These are phyloP conservation scores for Sebastes schlegelii DNA, from an alignment of 2,113 vertebrate genomes.

Conservation along the genomic window DNA sequence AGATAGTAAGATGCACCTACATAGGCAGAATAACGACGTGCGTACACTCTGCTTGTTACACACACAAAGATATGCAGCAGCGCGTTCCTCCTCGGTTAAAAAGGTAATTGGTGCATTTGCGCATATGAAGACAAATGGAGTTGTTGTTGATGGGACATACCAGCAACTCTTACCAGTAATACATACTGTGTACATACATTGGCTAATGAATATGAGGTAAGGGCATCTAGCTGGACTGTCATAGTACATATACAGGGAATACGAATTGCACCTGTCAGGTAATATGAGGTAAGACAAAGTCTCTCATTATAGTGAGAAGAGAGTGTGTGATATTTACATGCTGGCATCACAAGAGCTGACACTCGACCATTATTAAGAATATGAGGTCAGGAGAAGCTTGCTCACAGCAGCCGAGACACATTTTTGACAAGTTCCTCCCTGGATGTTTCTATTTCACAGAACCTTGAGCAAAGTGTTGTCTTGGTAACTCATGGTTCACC, in stretches of 20 bases:
- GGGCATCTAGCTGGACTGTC: neutral
- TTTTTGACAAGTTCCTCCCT: slow-evolving; percentile 41
- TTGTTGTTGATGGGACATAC: too few relatives aligned
- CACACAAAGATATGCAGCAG: too few relatives aligned
- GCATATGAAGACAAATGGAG: neutral
- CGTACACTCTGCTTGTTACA: too few relatives aligned
- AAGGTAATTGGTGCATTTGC: neutral
- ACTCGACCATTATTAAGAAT: slow-evolving; percentile 6
- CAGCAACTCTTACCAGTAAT: neutral
- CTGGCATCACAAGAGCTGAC: neutral
- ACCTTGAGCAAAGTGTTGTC: slow-evolving; percentile 50
- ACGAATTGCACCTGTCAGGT: slow-evolving; percentile 21
- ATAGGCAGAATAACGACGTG: too few relatives aligned
- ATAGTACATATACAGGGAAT: neutral
- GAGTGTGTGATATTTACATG: slow-evolving; percentile 29
- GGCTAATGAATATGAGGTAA: slow-evolving; percentile 1
- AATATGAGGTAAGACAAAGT: slow-evolving; percentile 1
- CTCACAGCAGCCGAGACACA: slow-evolving; percentile 26
- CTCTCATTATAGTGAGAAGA: slow-evolving; percentile 17
- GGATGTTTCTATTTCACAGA: slow-evolving; percentile 38
- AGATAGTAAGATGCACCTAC: too few relatives aligned
- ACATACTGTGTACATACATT: neutral
- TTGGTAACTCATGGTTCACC: slow-evolving; percentile 46
- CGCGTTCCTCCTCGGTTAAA: too few relatives aligned
- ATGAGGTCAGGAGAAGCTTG: slow-evolving; percentile 17